These are phyloP conservation scores for Drosophila mayaguana DNA, from an alignment of 2,888 invertebrate genomes.

Conservation along the genomic window DNA sequence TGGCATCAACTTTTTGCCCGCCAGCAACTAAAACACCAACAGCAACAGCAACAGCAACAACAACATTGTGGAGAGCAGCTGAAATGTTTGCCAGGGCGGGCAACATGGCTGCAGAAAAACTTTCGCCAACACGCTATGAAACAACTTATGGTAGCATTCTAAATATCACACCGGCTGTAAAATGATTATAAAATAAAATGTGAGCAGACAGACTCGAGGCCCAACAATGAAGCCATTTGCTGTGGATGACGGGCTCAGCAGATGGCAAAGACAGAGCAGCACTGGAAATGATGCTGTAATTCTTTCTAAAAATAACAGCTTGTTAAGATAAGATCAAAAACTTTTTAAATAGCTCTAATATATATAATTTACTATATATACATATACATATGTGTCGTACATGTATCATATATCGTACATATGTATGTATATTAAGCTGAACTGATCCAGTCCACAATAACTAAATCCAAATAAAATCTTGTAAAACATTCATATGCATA, in stretches of 20 bases:
- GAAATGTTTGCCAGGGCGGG: constrained; percentile 30
- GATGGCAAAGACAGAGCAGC: constrained; percentile 6
- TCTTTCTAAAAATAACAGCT: neutral
- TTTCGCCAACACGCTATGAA: constrained; percentile 59
- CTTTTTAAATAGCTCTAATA: too few relatives aligned
- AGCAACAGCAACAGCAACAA: constrained; percentile 23
- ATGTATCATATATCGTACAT: too few relatives aligned
- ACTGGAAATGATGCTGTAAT: constrained; percentile 3
- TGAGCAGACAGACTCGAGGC: constrained; percentile 25
- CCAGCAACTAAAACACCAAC: constrained; percentile 60
- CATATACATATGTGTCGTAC: too few relatives aligned
- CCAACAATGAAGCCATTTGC: constrained; percentile 28
- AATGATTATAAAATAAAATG: constrained; percentile 81
- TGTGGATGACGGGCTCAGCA: constrained; percentile 8
- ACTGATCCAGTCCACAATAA: too few relatives aligned
- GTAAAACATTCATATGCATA: too few relatives aligned
- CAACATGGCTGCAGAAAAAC: constrained; percentile 51
- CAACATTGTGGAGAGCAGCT: constrained; percentile 39
- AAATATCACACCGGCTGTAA: constrained; percentile 78
- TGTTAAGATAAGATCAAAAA: too few relatives aligned
- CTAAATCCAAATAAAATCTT: too few relatives aligned
- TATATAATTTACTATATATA: too few relatives aligned
- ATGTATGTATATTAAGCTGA: too few relatives aligned
- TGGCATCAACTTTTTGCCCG: constrained; percentile 59
- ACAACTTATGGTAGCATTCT: constrained; percentile 72